Evolutionary conservation across 2,113 vertebrate species (phyloP).

Genomic region (Plectropomus leopardus): DNA sequence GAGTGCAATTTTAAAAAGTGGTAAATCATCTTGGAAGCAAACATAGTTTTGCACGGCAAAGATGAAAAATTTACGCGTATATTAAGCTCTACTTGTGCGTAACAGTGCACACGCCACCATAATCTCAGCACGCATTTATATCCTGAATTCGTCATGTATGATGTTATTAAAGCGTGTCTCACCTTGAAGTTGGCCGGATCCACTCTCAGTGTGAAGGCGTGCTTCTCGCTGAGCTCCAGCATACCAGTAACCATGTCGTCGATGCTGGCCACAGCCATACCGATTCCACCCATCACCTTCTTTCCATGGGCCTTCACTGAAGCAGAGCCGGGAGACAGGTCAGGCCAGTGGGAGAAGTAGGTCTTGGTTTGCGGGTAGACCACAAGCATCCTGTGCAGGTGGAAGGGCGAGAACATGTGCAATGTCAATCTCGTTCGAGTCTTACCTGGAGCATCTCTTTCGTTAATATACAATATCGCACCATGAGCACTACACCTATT

Average conservation of each 20-base stretch:
- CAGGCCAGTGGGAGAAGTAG: slow-evolving; percentile 90
- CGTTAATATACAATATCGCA: too few species aligned
- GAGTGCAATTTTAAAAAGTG: too few species aligned
- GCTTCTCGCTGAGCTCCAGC: slow-evolving; percentile 87
- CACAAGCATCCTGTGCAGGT: slow-evolving; percentile 76
- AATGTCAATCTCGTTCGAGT: too few species aligned
- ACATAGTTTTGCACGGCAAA: not conserved
- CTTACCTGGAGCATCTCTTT: slow-evolving; percentile 1
- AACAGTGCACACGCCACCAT: not conserved
- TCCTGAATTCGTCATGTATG: not conserved
- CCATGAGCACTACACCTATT: too few species aligned
- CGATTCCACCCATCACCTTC: slow-evolving; percentile 79
- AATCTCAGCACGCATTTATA: too few species aligned
- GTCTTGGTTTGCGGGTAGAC: slow-evolving; percentile 88
- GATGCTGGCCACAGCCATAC: slow-evolving; percentile 75
- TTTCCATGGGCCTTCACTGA: slow-evolving; percentile 83
- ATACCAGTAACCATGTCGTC: slow-evolving; percentile 83
- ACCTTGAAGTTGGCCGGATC: slow-evolving; percentile 92
- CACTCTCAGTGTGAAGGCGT: slow-evolving; percentile 88
- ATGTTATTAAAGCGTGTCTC: not conserved
- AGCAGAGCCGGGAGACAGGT: slow-evolving; percentile 71
- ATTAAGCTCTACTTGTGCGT: not conserved
- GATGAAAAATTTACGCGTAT: not conserved
- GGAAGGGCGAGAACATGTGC: not conserved
- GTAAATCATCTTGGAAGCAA: too few species aligned